Conservation (phyloP, 2,888 invertebrate species). For the Callimorpha dominula region DNA sequence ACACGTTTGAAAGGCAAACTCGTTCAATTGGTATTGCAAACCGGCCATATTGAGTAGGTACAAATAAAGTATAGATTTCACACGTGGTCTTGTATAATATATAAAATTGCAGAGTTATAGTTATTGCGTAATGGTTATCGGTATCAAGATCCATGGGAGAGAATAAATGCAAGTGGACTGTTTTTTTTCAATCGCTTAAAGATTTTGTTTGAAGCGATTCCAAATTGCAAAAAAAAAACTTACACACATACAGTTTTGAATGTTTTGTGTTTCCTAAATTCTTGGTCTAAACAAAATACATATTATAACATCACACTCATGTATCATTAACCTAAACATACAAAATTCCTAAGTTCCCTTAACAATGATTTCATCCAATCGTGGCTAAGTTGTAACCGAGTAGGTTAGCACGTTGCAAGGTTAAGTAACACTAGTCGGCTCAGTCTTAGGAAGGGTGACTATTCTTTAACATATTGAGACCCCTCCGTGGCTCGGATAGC, state of each 20-base stretch:
- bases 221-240: neutral
- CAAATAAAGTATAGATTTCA: constrained; percentile 34
- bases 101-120: constrained; percentile 44
- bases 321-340: no score
- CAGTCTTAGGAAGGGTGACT: no score
- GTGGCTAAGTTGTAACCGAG: no score
- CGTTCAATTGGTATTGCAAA: constrained; percentile 36
- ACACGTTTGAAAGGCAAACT: constrained; percentile 28
- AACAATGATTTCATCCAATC: no score
- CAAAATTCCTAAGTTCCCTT: no score
- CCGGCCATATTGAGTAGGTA: constrained; percentile 35
- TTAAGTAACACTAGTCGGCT: no score
- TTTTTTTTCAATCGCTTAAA: constrained; percentile 21
- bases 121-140: constrained; percentile 45
- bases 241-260: neutral
- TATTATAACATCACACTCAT: neutral
- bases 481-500: no score
- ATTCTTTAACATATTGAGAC: no score
- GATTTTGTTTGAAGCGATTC: constrained; percentile 2
- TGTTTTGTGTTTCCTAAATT: neutral
- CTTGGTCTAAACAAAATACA: neutral
- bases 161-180: constrained; percentile 27
- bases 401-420: no score
- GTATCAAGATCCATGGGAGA: constrained; percentile 37
- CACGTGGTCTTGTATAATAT: constrained; percentile 44